A percentile compares a stretch with the other conserved stretches of the same genome.
Evolutionary conservation across 2,113 vertebrate genomes (phyloP).

Genomic region (Chascanopsetta lugubris): DNA sequence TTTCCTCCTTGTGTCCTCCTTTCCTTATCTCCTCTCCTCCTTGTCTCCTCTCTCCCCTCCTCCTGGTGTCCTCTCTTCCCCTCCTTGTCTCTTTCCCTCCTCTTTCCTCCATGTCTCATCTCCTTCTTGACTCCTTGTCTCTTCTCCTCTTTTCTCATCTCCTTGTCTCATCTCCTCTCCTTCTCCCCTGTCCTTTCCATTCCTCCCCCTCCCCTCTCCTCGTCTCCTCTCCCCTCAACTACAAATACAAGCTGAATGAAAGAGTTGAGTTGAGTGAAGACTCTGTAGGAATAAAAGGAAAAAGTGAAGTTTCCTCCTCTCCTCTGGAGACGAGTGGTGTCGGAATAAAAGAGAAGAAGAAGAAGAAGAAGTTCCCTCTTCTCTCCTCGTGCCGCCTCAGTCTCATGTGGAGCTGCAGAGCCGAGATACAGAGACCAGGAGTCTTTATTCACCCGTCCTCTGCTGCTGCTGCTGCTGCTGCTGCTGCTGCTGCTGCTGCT

Average conservation of each 20-base stretch:
- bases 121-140: background rate
- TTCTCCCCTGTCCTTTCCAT: background rate
- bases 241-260: background rate
- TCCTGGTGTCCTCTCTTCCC: no score
- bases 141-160: no score
- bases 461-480: background rate
- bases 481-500: background rate
- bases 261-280: slow-evolving; percentile 1
- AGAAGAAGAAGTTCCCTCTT: slow-evolving; percentile 7
- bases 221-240: background rate
- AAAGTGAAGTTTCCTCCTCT: background rate
- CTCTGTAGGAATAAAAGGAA: background rate
- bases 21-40: background rate
- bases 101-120: background rate
- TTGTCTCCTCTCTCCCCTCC: background rate
- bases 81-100: no score
- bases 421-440: slow-evolving; percentile 22
- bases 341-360: no score
- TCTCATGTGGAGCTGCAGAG: slow-evolving; percentile 28
- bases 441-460: slow-evolving; percentile 48
- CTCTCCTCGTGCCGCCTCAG: slow-evolving; percentile 9
- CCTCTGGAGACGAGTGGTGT: no score
- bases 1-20: no score
- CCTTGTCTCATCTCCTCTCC: background rate
- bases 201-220: background rate